Percentiles rank a stretch among this genome's conserved stretches.
phyloP scores from a whole-genome alignment of 2,888 invertebrate genomes.

The Drosophila antonietae region DNA sequence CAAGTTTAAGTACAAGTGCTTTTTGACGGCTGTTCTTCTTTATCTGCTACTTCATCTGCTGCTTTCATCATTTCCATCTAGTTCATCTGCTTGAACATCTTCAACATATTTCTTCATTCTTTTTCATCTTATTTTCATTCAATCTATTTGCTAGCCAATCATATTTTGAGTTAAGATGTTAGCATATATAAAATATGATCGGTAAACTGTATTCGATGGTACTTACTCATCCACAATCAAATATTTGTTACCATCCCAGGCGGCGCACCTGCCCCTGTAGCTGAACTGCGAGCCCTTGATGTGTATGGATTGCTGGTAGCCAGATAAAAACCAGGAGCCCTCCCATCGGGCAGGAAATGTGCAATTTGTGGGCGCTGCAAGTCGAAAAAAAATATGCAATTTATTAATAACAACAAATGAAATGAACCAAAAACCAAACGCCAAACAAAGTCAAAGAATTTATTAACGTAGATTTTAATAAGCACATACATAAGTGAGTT shows the following conservation, averaged over 20 bases:
- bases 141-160: constrained; percentile 56
- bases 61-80: constrained; percentile 13
- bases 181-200: constrained; percentile 50
- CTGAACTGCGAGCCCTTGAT: constrained; percentile 93
- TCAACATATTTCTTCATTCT: constrained; percentile 10
- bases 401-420: constrained; percentile 16
- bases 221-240: constrained; percentile 95
- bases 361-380: constrained; percentile 87
- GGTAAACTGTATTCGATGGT: constrained; percentile 43
- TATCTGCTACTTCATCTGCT: constrained; percentile 15
- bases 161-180: constrained; percentile 55
- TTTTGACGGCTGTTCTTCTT: constrained; percentile 34
- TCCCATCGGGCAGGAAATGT: constrained; percentile 93
- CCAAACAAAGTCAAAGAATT: constrained; percentile 39
- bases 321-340: constrained; percentile 96
- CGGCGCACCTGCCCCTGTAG: constrained; percentile 93
- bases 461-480: constrained; percentile 60
- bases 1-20: constrained; percentile 37
- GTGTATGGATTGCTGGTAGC: constrained; percentile 93
- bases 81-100: constrained; percentile 22
- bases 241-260: constrained; percentile 94
- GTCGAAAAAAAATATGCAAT: constrained; percentile 13
- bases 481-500: constrained; percentile 55
- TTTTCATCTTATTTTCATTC: constrained; percentile 13
- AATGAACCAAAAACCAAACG: constrained; percentile 12